phyloP scores from a whole-genome alignment of 2,113 vertebrate genomes.

The Periophthalmodon schlosseri region DNA sequence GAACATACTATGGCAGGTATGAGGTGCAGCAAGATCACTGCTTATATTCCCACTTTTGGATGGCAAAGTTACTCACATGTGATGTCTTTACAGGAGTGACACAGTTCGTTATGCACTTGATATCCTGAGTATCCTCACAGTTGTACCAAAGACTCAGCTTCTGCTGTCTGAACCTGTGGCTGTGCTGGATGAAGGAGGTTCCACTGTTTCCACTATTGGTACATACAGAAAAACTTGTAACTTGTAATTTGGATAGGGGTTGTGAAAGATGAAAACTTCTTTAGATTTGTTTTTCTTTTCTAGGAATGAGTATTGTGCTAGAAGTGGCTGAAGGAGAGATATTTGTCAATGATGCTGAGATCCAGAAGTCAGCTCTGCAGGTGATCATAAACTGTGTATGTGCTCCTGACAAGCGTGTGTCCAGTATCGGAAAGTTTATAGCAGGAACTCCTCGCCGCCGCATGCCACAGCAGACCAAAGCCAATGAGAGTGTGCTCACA shows the following conservation, averaged over 20 bases:
- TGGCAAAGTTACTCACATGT: neutral
- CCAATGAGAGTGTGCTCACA: conserved; percentile 88
- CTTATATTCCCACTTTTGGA: neutral
- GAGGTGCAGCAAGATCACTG: neutral
- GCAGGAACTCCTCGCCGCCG: conserved; percentile 92
- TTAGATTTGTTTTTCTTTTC: neutral
- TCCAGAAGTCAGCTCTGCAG: conserved; percentile 98
- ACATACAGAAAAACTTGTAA: conserved; percentile 17
- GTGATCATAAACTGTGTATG: conserved; percentile 98
- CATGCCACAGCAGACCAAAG: conserved; percentile 86
- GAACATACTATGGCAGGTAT: conserved; percentile 97
- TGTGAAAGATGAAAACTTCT: neutral
- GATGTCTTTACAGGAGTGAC: conserved; percentile 83
- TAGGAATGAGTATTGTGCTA: conserved; percentile 97
- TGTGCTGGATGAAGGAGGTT: conserved; percentile 91
- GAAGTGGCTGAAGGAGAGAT: conserved; percentile 97
- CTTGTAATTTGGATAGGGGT: neutral
- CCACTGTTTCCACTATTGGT: conserved; percentile 94
- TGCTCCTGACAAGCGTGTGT: conserved; percentile 93
- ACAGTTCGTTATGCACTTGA: conserved; percentile 97
- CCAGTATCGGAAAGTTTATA: conserved; percentile 96
- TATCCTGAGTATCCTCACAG: conserved; percentile 94
- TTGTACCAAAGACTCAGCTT: conserved; percentile 96
- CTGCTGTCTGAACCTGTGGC: conserved; percentile 92
- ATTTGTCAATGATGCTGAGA: conserved; percentile 97